Evolutionary conservation across 2,113 vertebrate genomes (phyloP).

Genomic region (Desmodus rotundus): DNA sequence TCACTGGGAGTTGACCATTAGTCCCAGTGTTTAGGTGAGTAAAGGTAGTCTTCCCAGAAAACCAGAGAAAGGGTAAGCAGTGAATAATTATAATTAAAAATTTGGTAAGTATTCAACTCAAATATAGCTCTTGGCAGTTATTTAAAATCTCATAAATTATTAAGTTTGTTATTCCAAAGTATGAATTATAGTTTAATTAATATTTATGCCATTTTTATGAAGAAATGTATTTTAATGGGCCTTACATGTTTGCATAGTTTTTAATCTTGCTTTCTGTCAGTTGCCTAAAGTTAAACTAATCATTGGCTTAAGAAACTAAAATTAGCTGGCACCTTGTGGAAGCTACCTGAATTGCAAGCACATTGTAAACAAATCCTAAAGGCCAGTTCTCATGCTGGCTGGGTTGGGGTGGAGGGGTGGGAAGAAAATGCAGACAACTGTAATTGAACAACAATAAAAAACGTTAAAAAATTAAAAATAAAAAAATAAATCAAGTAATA

Average conservation of each 20-base stretch:
- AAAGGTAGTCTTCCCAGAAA: background rate
- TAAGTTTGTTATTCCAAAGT: constrained; percentile 9
- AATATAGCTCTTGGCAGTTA: constrained; percentile 28
- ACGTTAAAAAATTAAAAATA: no score
- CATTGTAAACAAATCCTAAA: background rate
- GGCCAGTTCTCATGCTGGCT: background rate
- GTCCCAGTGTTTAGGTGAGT: background rate
- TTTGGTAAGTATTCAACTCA: background rate
- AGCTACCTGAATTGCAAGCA: background rate
- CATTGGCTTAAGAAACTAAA: background rate
- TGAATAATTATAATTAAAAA: background rate
- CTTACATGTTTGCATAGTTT: background rate
- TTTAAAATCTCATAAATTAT: constrained; percentile 44
- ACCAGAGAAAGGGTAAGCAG: background rate
- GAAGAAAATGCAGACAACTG: no score
- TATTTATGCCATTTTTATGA: background rate
- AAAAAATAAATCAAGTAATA: no score
- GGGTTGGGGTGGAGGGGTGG: no score
- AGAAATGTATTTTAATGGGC: background rate
- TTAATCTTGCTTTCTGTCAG: background rate
- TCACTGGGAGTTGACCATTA: background rate
- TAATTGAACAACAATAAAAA: no score
- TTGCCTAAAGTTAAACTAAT: background rate
- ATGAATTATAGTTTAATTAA: background rate
- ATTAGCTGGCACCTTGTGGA: background rate